Evolutionary conservation across 1,140 invertebrate species (phyloP).

Genomic region (Brachionus sp.): DNA sequence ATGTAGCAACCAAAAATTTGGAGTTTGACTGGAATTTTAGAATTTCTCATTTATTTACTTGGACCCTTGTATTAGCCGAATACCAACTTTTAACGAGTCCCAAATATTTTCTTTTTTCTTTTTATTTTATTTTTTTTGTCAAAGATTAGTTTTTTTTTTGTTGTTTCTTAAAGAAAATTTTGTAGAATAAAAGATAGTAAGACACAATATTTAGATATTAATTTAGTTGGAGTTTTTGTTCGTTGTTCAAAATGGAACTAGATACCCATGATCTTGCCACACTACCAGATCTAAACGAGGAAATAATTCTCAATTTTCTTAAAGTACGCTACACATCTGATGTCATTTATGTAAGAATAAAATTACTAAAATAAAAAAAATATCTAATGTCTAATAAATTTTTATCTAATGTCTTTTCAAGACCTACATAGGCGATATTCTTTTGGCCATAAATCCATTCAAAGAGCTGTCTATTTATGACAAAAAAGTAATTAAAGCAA

Average conservation of each 20-base stretch:
- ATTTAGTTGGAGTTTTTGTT: background rate
- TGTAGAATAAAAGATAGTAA: background rate
- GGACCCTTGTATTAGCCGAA: background rate
- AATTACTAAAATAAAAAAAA: background rate
- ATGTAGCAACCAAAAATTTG: background rate
- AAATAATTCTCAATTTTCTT: constrained; percentile 54
- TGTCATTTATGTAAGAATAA: constrained; percentile 56
- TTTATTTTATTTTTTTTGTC: background rate
- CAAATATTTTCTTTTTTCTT: background rate
- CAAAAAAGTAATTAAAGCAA: constrained; percentile 48
- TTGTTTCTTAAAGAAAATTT: background rate
- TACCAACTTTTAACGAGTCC: background rate
- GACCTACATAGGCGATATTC: constrained; percentile 77
- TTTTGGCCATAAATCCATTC: constrained; percentile 74
- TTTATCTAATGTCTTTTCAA: constrained; percentile 64
- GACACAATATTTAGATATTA: background rate
- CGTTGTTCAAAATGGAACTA: constrained; percentile 22
- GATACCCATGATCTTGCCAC: constrained; percentile 52
- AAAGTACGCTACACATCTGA: constrained; percentile 52
- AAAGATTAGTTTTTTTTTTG: background rate
- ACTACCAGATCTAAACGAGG: constrained; percentile 55
- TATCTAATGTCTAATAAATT: too few species aligned
- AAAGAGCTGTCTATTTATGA: constrained; percentile 87
- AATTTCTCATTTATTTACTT: background rate
- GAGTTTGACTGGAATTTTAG: background rate